These are phyloP conservation scores for Neodiprion fabricii DNA, from an alignment of 1,140 invertebrate species.

Conservation along the genomic window DNA sequence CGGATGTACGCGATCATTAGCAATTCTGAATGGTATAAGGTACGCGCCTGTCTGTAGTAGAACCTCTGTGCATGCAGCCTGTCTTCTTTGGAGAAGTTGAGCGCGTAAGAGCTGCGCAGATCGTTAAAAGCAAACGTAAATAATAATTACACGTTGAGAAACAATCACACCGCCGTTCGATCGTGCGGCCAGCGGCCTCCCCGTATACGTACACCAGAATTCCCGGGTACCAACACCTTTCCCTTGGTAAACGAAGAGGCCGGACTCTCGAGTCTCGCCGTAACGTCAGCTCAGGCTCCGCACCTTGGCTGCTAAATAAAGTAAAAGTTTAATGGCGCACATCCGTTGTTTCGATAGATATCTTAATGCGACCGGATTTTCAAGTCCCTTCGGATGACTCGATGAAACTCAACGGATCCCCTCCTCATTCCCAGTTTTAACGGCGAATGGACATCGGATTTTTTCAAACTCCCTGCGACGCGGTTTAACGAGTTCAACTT, in stretches of 20 bases:
- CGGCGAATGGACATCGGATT: background rate
- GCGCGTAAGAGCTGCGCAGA: slow-evolving; percentile 20
- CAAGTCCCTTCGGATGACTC: slow-evolving; percentile 49
- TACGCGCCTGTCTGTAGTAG: too few species aligned
- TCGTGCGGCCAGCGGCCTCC: background rate
- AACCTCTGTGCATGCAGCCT: too few species aligned
- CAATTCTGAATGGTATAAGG: slow-evolving; percentile 41
- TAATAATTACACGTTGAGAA: slow-evolving; percentile 46
- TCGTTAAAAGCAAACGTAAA: slow-evolving; percentile 43
- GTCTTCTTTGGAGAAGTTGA: too few species aligned
- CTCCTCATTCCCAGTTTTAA: background rate
- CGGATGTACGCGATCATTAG: slow-evolving; percentile 33
- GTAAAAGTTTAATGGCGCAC: slow-evolving; percentile 61
- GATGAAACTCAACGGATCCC: slow-evolving; percentile 34
- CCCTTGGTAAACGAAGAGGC: background rate
- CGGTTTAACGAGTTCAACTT: background rate
- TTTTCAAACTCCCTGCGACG: background rate
- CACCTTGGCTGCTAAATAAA: slow-evolving; percentile 49
- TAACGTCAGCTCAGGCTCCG: background rate
- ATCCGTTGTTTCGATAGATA: slow-evolving; percentile 62
- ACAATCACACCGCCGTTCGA: slow-evolving; percentile 33
- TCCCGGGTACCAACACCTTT: slow-evolving; percentile 4
- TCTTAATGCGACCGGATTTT: slow-evolving; percentile 63
- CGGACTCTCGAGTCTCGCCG: background rate
- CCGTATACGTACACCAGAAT: background rate